A percentile compares a stretch with the other conserved stretches of the same genome.
phyloP scores from a whole-genome alignment of 2,888 invertebrate genomes.

The Amiota communis region DNA sequence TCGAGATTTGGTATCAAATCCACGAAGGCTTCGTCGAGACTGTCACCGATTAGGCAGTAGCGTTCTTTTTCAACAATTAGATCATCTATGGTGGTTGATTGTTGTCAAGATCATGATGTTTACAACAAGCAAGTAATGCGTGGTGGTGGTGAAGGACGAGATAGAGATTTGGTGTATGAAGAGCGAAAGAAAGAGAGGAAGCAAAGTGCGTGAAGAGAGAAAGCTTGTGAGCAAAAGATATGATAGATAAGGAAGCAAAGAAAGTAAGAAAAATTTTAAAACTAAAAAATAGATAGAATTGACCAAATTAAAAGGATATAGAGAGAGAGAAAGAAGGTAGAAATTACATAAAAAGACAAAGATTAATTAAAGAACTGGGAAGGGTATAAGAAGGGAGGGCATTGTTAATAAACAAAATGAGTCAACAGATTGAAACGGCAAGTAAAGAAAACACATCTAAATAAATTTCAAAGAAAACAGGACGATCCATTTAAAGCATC shows the following conservation, averaged over 20 bases:
- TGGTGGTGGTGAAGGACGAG: slow-evolving; percentile 51
- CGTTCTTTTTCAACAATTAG: slow-evolving; percentile 91
- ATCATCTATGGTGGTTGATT: slow-evolving; percentile 77
- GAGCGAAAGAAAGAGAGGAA: slow-evolving; percentile 40
- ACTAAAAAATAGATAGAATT: slow-evolving; percentile 47
- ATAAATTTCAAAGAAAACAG: not conserved
- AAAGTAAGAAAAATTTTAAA: slow-evolving; percentile 42
- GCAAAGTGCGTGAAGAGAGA: slow-evolving; percentile 47
- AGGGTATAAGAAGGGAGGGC: not conserved
- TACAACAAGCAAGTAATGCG: slow-evolving; percentile 54
- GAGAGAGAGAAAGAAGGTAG: not conserved
- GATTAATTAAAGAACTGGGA: not conserved
- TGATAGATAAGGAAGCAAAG: slow-evolving; percentile 25
- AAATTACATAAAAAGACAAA: slow-evolving; percentile 1
- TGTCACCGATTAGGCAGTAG: slow-evolving; percentile 94
- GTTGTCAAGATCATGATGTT: slow-evolving; percentile 8
- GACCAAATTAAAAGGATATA: slow-evolving; percentile 1
- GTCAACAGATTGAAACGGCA: slow-evolving; percentile 20
- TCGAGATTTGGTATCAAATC: slow-evolving; percentile 82
- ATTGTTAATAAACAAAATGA: slow-evolving; percentile 19
- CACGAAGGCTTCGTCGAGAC: slow-evolving; percentile 94
- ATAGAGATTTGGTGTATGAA: slow-evolving; percentile 47
- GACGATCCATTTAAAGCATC: not conserved
- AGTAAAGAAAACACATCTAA: slow-evolving; percentile 1
- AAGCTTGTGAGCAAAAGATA: slow-evolving; percentile 48